Conservation (phyloP, 2,113 vertebrate species). For the Mormyrus lacerda region DNA sequence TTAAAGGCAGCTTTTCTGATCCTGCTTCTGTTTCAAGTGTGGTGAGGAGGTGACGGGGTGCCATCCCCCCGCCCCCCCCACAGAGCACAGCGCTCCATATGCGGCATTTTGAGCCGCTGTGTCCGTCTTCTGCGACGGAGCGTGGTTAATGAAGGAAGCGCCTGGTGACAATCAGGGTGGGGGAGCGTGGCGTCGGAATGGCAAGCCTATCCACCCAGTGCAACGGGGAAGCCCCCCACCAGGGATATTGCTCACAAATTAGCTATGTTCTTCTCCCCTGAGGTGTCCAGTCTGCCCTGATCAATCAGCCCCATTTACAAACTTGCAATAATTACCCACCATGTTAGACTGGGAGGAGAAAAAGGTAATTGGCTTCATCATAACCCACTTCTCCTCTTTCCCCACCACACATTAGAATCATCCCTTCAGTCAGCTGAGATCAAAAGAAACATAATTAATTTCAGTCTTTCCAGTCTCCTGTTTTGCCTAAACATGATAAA, state of each 20-base stretch:
- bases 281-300: conserved; percentile 62
- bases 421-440: conserved; percentile 32
- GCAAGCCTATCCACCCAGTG: conserved; percentile 34
- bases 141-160: conserved; percentile 87
- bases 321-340: conserved; percentile 72
- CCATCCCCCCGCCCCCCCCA: conserved; percentile 42
- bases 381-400: conserved; percentile 45
- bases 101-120: conserved; percentile 65
- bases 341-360: conserved; percentile 51
- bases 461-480: conserved; percentile 28
- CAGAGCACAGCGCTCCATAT: conserved; percentile 56
- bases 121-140: conserved; percentile 81
- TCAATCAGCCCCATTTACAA: conserved; percentile 74
- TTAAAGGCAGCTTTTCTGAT: conserved; percentile 60
- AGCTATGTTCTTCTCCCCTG: conserved; percentile 61
- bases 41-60: conserved; percentile 58
- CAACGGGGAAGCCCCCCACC: conserved; percentile 38
- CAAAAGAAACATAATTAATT: conserved; percentile 30
- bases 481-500: conserved; percentile 30
- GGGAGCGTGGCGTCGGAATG: conserved; percentile 78
- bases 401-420: conserved; percentile 35
- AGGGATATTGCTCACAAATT: conserved; percentile 73
- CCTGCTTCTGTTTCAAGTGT: conserved; percentile 77
- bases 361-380: conserved; percentile 56
- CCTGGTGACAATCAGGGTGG: conserved; percentile 84